Evolutionary conservation across 64 coral and sea anemone species (phyloP).

Genomic region (Catalaphyllia jardinei): DNA sequence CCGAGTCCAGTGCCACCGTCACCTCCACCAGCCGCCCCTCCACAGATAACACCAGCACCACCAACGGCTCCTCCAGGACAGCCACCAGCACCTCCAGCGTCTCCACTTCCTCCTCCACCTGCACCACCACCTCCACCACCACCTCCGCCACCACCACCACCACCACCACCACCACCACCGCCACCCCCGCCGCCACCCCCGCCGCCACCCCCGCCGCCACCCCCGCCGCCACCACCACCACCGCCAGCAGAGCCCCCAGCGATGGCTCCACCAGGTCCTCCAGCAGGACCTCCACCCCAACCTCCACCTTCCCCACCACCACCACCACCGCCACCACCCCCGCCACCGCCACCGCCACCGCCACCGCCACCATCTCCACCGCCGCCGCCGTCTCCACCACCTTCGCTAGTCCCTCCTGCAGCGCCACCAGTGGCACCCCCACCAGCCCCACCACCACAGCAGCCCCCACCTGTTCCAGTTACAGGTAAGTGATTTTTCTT

Average conservation of each 20-base stretch:
- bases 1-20: constrained; percentile 28
- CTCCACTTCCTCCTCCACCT: not conserved
- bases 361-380: not conserved
- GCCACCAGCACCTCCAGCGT: constrained; percentile 29
- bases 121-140: not conserved
- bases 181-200: constrained; percentile 39
- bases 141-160: not conserved
- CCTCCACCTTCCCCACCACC: not conserved
- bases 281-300: not conserved
- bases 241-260: constrained; percentile 40
- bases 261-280: constrained; percentile 21
- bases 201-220: constrained; percentile 25
- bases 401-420: not conserved
- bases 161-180: constrained; percentile 27
- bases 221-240: too few relatives aligned
- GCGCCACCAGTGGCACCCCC: not conserved
- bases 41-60: not conserved
- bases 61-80: constrained; percentile 5
- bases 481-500: constrained; percentile 1
- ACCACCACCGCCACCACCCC: not conserved
- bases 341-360: not conserved
- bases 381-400: not conserved
- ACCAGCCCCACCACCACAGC: not conserved
- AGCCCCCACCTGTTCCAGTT: not conserved
- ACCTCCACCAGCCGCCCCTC: not conserved